Conservation (phyloP, 2,797 vertebrate species). For the Spheniscus humboldti region DNA sequence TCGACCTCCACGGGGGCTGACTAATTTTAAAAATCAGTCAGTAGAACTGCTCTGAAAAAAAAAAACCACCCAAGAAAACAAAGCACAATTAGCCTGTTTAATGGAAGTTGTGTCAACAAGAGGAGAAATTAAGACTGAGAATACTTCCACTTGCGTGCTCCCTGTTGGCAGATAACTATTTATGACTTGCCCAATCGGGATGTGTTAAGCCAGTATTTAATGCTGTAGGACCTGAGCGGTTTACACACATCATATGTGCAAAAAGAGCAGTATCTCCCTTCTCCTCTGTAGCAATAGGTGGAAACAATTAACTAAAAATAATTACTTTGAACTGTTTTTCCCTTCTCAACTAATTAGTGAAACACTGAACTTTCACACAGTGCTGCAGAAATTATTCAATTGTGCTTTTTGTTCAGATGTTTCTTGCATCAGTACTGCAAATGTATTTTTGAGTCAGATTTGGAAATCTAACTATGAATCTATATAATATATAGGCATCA, state of each 20-base stretch:
- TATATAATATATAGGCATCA: neutral
- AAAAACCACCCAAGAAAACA: neutral
- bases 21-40: neutral
- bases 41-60: neutral
- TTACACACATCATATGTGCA: neutral
- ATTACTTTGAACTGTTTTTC: neutral
- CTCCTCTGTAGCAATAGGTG: neutral
- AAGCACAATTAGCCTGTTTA: neutral
- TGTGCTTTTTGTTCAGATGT: neutral
- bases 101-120: neutral
- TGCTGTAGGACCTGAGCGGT: neutral
- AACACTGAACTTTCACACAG: neutral
- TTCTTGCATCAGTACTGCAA: neutral
- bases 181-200: neutral
- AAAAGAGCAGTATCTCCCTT: neutral
- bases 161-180: neutral
- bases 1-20: neutral
- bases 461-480: neutral
- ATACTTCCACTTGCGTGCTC: neutral
- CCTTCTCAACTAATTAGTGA: neutral
- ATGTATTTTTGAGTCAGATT: neutral
- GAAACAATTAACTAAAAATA: neutral
- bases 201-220: neutral
- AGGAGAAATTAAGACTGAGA: neutral
- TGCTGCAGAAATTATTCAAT: neutral